phyloP scores from a whole-genome alignment of 64 coral and sea anemone species.

The Porites australiensis region DNA sequence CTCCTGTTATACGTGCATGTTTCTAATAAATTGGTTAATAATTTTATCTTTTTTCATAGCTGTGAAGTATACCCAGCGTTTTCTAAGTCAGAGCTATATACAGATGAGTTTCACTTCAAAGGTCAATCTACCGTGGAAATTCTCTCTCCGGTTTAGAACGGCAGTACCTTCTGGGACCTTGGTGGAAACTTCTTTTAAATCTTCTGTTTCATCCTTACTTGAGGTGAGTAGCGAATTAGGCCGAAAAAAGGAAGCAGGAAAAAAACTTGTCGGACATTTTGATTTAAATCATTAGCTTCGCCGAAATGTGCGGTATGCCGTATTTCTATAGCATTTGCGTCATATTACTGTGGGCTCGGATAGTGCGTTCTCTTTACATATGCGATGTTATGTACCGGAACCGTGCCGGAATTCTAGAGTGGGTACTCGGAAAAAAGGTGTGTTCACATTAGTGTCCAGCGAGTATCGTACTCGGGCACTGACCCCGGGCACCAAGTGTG shows the following conservation, averaged over 20 bases:
- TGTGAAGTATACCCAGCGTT: slow-evolving; percentile 53
- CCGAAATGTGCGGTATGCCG: too few species aligned
- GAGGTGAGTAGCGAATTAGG: slow-evolving; percentile 46
- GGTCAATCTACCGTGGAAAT: slow-evolving; percentile 68
- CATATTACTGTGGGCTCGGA: too few species aligned
- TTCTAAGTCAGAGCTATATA: slow-evolving; percentile 66
- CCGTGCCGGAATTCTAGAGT: too few species aligned
- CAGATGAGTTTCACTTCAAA: neutral
- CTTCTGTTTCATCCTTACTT: slow-evolving; percentile 38
- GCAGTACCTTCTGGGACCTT: slow-evolving; percentile 58
- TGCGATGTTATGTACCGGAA: too few species aligned
- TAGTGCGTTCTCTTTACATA: too few species aligned
- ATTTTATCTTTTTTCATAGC: neutral
- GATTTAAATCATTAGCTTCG: too few species aligned
- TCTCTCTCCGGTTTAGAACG: slow-evolving; percentile 85
- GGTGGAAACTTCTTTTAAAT: slow-evolving; percentile 58
- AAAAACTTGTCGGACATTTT: neutral
- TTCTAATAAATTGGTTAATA: neutral
- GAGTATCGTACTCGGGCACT: too few species aligned
- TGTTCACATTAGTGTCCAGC: too few species aligned
- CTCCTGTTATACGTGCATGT: too few species aligned
- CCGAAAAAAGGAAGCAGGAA: neutral
- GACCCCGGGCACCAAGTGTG: too few species aligned
- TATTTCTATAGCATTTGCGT: too few species aligned
- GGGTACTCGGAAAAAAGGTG: too few species aligned